Conservation (phyloP, 2,888 invertebrate genomes). For the Neoitamus cyanurus region DNA sequence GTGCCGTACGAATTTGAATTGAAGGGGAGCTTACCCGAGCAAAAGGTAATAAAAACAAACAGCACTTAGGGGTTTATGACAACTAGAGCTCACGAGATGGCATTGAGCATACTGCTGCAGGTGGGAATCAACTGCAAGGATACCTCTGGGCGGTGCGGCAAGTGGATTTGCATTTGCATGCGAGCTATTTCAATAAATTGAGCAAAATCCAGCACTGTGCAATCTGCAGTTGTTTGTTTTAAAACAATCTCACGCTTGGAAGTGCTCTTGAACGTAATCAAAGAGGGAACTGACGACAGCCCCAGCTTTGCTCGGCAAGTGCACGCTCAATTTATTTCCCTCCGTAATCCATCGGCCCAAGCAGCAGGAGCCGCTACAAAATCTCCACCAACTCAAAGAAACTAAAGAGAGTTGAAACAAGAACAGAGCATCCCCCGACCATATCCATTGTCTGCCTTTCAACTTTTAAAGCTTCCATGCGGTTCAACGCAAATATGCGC, state of each 20-base stretch:
- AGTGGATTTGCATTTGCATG: background rate
- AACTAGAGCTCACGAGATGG: slow-evolving; percentile 6
- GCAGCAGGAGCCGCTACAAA: background rate
- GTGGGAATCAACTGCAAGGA: background rate
- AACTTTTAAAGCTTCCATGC: background rate
- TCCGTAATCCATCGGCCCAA: background rate
- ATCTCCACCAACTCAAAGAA: background rate
- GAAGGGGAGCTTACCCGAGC: background rate
- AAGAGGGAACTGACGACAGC: background rate
- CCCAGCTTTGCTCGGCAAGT: background rate
- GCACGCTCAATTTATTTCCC: background rate
- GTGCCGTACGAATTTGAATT: background rate
- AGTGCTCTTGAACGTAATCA: background rate
- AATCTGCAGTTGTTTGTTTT: background rate
- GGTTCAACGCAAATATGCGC: background rate
- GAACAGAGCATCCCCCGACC: background rate
- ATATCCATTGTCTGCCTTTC: background rate
- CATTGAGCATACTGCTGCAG: background rate
- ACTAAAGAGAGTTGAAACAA: background rate
- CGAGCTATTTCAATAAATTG: background rate
- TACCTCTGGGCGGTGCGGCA: background rate
- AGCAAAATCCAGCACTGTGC: background rate
- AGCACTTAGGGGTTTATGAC: slow-evolving; percentile 29
- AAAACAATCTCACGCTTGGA: background rate
- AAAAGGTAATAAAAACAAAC: slow-evolving; percentile 30